Base-by-base conservation (phyloP, 2,888 invertebrate species). In the Rhingia rostrata region DNA sequence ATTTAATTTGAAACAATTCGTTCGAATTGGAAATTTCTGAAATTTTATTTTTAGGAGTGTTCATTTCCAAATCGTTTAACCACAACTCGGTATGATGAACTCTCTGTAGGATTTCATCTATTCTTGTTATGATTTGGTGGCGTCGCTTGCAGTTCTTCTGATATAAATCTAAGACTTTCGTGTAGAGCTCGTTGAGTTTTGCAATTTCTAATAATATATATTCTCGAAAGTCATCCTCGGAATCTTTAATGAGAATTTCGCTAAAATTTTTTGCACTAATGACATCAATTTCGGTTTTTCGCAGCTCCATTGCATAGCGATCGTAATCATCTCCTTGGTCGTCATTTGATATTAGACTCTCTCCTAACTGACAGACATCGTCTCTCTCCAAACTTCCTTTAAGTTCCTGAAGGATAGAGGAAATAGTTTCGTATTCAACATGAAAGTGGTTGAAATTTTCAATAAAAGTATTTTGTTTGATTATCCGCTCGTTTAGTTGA, bases 1-100 rank as follows among this genome's bases (percentile, higher is more conserved):
- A 93, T 88, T 95, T 95, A 88, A 95, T 93, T 88, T 94, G 94
- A 89, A 95, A 95, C 39, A 96, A 92, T 89, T 95, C 95, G 22
- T 94, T 94, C 0, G 95, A 94, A 86, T 94, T 94, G 0, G 93
- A 92, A 87, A 95, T 94, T 82, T 92, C 91, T 47, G 92, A 92
- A 80, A 93, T 93, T 74, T 93, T 92, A 56, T 93, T 93, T 33
- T 91, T 90, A 0, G 95, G 94, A 87, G 95, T 93, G 86, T 94
- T 94, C 49, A 91, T 91, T 88, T 95, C 94, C 9, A 95, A 89
- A 43, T 92, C 92, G 43, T 92, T 92, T 33, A 97, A 91, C 96
- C 96, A 96, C 12, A 91, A 90, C 58, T 93, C 93, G 4, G 90
- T 91, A 54, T 90, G 86, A 79, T 88, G 87, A 0, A 92, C 86